Evolutionary conservation across 1,140 invertebrate genomes (phyloP).

Genomic region (Drosophila orena): DNA sequence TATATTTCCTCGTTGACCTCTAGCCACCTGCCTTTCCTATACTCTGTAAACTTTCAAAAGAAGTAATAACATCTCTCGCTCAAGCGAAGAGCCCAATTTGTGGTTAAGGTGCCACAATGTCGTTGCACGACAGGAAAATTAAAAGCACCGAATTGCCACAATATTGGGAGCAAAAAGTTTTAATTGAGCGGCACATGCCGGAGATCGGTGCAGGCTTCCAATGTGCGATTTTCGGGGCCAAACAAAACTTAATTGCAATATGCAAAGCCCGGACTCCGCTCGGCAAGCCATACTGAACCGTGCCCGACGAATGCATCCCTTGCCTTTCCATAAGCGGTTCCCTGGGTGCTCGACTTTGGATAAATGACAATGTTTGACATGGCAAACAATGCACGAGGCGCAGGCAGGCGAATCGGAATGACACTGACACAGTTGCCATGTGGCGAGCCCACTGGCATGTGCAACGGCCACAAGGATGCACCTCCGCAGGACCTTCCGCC

Average conservation of each 20-base stretch:
- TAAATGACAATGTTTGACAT: slow-evolving; percentile 80
- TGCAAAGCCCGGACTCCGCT: slow-evolving; percentile 48
- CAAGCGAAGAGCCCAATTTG: slow-evolving; percentile 25
- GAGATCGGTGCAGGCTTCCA: slow-evolving; percentile 22
- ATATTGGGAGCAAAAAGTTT: slow-evolving; percentile 60
- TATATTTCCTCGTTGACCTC: background rate
- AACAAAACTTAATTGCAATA: slow-evolving; percentile 80
- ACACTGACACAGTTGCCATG: slow-evolving; percentile 71
- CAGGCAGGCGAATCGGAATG: slow-evolving; percentile 54
- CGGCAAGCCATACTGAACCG: background rate
- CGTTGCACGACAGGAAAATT: slow-evolving; percentile 64
- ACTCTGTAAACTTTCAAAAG: slow-evolving; percentile 12
- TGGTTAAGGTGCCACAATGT: slow-evolving; percentile 17
- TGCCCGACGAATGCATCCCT: background rate
- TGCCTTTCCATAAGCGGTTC: background rate
- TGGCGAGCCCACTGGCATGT: slow-evolving; percentile 50
- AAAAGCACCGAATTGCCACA: slow-evolving; percentile 52
- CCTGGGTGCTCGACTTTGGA: slow-evolving; percentile 51
- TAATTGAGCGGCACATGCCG: slow-evolving; percentile 62
- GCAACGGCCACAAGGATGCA: slow-evolving; percentile 46
- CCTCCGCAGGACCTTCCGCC: background rate
- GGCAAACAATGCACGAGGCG: slow-evolving; percentile 67
- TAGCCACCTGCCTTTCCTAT: background rate
- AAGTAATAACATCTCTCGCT: slow-evolving; percentile 27
- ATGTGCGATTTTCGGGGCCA: slow-evolving; percentile 47